Evolutionary conservation across 1,140 invertebrate species (phyloP).

Genomic region (Drosophila pectinifera): DNA sequence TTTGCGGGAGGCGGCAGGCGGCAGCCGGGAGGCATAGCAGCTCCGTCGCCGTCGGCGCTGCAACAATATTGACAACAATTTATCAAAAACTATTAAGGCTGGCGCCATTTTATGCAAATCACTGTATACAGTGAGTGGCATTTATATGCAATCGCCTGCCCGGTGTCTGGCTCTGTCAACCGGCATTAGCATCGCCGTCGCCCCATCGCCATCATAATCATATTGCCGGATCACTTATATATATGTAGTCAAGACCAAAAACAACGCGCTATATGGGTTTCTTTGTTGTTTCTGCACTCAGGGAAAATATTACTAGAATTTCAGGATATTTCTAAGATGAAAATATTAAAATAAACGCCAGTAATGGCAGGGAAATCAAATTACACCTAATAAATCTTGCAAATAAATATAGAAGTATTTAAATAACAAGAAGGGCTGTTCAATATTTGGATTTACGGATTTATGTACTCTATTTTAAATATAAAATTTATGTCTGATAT

Average conservation of each 20-base stretch:
- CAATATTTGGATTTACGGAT: no score
- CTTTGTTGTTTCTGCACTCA: constrained; percentile 15
- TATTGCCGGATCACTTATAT: constrained; percentile 48
- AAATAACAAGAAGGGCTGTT: no score
- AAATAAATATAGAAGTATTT: no score
- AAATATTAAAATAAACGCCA: no score
- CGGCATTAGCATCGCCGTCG: constrained; percentile 39
- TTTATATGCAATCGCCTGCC: constrained; percentile 60
- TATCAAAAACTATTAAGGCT: constrained; percentile 52
- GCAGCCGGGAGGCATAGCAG: background rate
- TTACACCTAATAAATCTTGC: no score
- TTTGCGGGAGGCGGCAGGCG: constrained; percentile 3
- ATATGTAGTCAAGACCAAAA: constrained; percentile 34
- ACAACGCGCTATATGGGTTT: constrained; percentile 5
- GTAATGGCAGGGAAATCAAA: no score
- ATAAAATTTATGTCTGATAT: no score
- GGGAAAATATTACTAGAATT: background rate
- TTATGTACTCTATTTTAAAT: no score
- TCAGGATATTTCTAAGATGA: background rate
- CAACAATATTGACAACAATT: constrained; percentile 61
- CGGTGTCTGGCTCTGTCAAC: constrained; percentile 39
- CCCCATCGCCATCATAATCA: constrained; percentile 35
- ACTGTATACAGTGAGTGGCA: constrained; percentile 47
- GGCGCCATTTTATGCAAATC: constrained; percentile 57
- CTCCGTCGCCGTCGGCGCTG: constrained; percentile 1